These are phyloP conservation scores for Andinoacara biseriatus DNA, from an alignment of 2,113 vertebrate genomes.

Conservation along the genomic window DNA sequence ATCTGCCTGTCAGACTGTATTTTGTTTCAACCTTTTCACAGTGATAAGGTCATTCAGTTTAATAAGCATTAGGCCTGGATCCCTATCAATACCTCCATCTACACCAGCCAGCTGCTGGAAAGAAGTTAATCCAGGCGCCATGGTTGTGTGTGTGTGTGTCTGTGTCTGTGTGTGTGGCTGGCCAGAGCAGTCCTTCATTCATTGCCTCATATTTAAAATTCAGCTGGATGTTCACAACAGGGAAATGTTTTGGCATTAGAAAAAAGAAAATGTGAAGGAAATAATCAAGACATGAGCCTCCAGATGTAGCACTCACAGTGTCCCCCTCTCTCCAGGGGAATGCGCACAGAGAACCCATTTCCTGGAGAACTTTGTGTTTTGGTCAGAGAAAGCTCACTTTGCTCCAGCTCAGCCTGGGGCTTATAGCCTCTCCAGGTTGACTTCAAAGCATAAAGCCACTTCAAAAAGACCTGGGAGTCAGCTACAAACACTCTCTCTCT, in stretches of 20 bases:
- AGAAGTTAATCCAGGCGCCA: slow-evolving; percentile 64
- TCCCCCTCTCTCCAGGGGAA: slow-evolving; percentile 12
- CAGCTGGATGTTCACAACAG: neutral
- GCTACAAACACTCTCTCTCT: neutral
- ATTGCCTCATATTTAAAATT: slow-evolving; percentile 20
- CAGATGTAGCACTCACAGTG: neutral
- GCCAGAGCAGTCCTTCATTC: neutral
- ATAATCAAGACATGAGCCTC: neutral
- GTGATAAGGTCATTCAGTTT: slow-evolving; percentile 68
- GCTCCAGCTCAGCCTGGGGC: slow-evolving; percentile 52
- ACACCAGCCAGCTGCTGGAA: slow-evolving; percentile 35
- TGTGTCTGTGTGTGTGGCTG: neutral
- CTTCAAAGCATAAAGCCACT: slow-evolving; percentile 78
- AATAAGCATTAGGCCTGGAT: slow-evolving; percentile 75
- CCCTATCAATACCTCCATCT: slow-evolving; percentile 56
- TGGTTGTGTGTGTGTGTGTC: neutral
- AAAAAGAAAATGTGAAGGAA: neutral
- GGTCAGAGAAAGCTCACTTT: slow-evolving; percentile 66
- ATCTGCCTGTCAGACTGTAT: slow-evolving; percentile 12
- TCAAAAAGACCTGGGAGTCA: slow-evolving; percentile 75
- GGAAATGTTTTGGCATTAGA: neutral
- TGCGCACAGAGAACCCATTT: neutral
- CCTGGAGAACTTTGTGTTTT: slow-evolving; percentile 22
- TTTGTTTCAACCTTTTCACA: slow-evolving; percentile 47
- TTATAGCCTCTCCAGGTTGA: slow-evolving; percentile 61